Conservation (phyloP, 2,797 vertebrate species). For the Syndactyla subalaris region DNA sequence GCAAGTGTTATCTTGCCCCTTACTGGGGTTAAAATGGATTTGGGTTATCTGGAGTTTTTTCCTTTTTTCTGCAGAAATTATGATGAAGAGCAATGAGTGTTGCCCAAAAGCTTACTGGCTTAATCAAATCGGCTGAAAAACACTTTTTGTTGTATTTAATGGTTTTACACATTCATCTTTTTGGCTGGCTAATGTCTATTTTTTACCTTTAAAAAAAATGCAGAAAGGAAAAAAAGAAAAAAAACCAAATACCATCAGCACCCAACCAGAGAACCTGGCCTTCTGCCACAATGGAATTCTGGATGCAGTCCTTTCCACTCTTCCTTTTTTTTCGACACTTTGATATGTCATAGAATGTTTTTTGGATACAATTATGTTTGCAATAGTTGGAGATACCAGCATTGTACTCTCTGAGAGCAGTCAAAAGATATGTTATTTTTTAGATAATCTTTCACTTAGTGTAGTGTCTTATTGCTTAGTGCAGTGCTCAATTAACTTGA, state of each 20-base stretch:
- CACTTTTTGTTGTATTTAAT: neutral
- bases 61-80: neutral
- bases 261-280: neutral
- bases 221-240: neutral
- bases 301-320: neutral
- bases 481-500: neutral
- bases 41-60: neutral
- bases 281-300: neutral
- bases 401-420: neutral
- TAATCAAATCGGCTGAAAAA: neutral
- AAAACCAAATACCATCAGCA: fast-evolving
- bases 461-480: neutral
- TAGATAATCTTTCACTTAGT: fast-evolving
- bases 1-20: neutral
- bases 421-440: neutral
- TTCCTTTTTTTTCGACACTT: neutral
- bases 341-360: neutral
- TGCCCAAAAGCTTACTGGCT: neutral
- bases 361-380: neutral
- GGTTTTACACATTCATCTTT: neutral
- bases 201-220: neutral
- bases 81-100: neutral
- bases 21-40: neutral
- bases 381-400: neutral
- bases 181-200: neutral